These are phyloP conservation scores for Acanthurus lineatus DNA, from an alignment of 2,797 vertebrate genomes.

Conservation along the genomic window DNA sequence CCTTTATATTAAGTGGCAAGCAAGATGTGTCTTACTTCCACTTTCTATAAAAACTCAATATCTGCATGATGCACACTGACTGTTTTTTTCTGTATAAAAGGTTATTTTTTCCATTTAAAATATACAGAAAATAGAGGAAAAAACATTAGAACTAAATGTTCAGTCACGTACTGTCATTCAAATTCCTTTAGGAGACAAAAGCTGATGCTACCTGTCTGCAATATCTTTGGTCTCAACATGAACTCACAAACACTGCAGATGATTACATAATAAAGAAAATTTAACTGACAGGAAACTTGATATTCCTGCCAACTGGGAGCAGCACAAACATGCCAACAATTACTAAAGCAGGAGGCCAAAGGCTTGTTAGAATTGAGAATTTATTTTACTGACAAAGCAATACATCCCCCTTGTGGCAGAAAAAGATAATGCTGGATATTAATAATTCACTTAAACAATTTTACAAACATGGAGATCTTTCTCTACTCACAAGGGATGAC, in stretches of 20 bases:
- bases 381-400: slow-evolving; percentile 36
- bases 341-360: background rate
- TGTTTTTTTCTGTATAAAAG: too few species aligned
- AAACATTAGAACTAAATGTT: background rate
- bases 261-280: background rate
- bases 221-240: background rate
- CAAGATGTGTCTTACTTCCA: background rate
- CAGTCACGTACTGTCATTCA: background rate
- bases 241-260: background rate
- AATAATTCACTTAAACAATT: slow-evolving; percentile 2
- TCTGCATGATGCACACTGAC: background rate
- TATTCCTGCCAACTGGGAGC: background rate
- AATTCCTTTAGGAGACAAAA: background rate
- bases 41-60: background rate
- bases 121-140: background rate
- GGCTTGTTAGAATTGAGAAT: background rate
- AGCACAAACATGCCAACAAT: background rate
- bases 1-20: background rate
- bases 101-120: background rate
- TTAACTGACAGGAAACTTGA: background rate
- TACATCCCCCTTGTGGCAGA: slow-evolving; percentile 66
- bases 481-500: slow-evolving; percentile 96
- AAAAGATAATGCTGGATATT: slow-evolving; percentile 8
- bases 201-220: background rate
- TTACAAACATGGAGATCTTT: background rate